These are phyloP conservation scores for Epinotia nisella DNA, from an alignment of 2,888 invertebrate species.

Conservation along the genomic window DNA sequence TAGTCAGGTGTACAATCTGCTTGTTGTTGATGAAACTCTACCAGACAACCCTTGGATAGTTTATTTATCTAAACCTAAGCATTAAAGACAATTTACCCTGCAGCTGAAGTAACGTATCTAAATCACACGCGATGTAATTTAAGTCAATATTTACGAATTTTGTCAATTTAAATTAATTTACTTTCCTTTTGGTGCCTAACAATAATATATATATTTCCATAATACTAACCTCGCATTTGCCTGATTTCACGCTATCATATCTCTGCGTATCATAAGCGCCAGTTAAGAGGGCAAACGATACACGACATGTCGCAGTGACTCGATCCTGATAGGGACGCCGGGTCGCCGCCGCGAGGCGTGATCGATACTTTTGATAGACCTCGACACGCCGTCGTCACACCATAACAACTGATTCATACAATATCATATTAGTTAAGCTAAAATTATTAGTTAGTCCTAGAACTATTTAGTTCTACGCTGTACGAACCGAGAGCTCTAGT, in stretches of 20 bases:
- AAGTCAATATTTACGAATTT: not conserved
- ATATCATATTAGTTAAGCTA: not conserved
- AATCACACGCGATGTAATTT: not conserved
- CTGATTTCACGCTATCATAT: conserved; percentile 23
- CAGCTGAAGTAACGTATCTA: not conserved
- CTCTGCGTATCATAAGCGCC: conserved; percentile 16
- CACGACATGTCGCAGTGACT: conserved; percentile 19
- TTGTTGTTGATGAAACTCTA: not conserved
- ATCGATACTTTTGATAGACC: conserved; percentile 2
- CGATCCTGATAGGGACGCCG: conserved; percentile 19
- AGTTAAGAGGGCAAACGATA: conserved; percentile 28
- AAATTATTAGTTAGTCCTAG: not conserved
- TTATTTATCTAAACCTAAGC: too few species aligned
- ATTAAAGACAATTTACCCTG: too few species aligned
- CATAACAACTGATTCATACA: not conserved
- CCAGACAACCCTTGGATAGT: not conserved
- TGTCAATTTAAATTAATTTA: not conserved
- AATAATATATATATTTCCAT: not conserved
- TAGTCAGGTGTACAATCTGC: not conserved
- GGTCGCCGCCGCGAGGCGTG: conserved; percentile 7
- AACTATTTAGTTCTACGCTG: not conserved
- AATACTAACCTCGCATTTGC: conserved; percentile 8
- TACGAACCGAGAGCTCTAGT: too few species aligned
- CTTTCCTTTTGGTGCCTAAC: not conserved
- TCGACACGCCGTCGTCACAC: not conserved